Evolutionary conservation across 2,797 vertebrate genomes (phyloP), one percentile per base, ranked within the genome.

Genomic region (Neosalanx taihuensis): DNA sequence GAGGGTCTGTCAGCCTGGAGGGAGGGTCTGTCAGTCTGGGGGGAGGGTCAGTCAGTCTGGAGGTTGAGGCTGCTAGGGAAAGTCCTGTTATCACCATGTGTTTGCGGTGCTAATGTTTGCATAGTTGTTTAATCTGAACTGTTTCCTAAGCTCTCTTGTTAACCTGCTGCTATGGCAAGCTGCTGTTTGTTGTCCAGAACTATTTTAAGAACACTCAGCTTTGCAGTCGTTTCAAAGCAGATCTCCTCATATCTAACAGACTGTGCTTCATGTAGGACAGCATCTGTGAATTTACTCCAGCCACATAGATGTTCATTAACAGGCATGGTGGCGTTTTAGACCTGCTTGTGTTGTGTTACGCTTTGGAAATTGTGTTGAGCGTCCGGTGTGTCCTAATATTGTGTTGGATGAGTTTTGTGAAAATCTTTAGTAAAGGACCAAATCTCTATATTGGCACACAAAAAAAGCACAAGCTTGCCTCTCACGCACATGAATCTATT

Each of bases 351-450:
- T 41, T 9, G 37, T 41, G 41, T 37, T 26, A 26, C 23, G 23
- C 23, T 26, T 26, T 26, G 23, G 23, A 26, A 26, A 26, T 10
- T 37, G 35, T 37, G 35, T 37, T 7, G 10, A 37, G 35, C 35
- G 35, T 46, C 12, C 7, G 13, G 12, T 46, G 10, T 46, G 41
- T 46, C 41, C 12, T 46, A 46, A 9, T 41, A 9, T 10, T 41
- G 37, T 13, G 9, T 46, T 46, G 37, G 7, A 12, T 41, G 7
- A 10, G 37, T 41, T 46, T 13, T 0, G 10, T 46, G 10, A 6
- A 46, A 46, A 46, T 12, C 41, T 12, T 46, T 46, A 46, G 41
- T 76, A 79, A 71, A 72, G 72, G 74, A 84, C 78, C 76, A 84
- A 84, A 79, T 67, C 31, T 46, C 12, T 56, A n/a, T 53, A 53